Evolutionary conservation across 2,888 invertebrate genomes (phyloP), one percentile per base, ranked within the genome.

Genomic region (Monochamus alternatus): DNA sequence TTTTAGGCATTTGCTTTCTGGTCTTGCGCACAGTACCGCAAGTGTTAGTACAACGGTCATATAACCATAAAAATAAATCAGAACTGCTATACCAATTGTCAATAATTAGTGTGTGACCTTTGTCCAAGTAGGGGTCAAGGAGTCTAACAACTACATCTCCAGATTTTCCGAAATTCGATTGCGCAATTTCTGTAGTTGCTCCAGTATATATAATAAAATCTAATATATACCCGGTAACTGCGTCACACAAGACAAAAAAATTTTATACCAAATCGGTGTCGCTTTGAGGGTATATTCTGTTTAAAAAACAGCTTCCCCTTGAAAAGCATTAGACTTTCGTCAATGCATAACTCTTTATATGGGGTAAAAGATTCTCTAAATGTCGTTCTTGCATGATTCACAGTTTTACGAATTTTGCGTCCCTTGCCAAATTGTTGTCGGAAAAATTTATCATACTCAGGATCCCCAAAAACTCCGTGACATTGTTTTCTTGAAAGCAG

Each of bases 371-470:
- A 51, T 60, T 73, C 30, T 67, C 14, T 63, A 43, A 69, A 73
- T 44, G 44, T 44, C 2, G 44, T 9, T 44, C 44, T 44, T 44
- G 9, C 59, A 59, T 59, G 59, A 59, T 59, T 59, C 59, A 59
- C 59, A 59, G 2, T 59, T 59, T 59, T 59, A 59, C 59, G 59
- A 59, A 59, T 59, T 59, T 59, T 59, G 59, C 59, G 58, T 68
- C 59, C 68, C 38, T 68, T 59, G 68, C 58, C 55, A 67, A 72
- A 44, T 67, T 67, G 62, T 76, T 76, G 31, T 68, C 65, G 30
- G 14, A 59, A 72, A 75, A 75, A 67, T 75, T 72, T 52, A 75
- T 30, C 67, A 73, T 75, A 62, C 73, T 60, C 63, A 75, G 32
- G 14, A 75, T 64, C 14, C 66, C 44, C 62, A 38, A 63, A 62